A percentile compares a stretch with the other conserved stretches of the same genome.
These are phyloP conservation scores for Vulpes vulpes DNA, from an alignment of 2,113 vertebrate genomes.

Conservation along the genomic window DNA sequence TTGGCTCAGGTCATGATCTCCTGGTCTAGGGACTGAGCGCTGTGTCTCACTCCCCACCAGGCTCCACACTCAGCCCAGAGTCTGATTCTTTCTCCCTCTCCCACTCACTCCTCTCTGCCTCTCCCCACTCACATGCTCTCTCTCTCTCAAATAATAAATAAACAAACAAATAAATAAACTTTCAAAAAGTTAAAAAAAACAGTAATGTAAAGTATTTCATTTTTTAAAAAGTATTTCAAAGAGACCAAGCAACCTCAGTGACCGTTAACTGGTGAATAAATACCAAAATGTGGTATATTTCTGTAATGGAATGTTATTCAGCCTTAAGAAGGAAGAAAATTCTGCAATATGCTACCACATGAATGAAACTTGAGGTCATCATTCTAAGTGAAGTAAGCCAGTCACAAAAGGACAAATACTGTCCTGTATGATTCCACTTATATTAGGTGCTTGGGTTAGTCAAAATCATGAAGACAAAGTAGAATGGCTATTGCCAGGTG, in stretches of 20 bases:
- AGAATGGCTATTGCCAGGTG: neutral
- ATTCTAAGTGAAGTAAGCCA: neutral
- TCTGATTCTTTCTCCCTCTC: neutral
- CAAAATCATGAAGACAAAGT: neutral
- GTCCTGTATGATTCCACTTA: neutral
- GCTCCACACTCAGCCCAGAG: neutral
- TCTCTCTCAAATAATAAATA: neutral
- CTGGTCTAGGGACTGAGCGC: neutral
- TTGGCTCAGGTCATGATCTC: neutral
- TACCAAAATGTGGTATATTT: neutral
- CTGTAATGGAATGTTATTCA: neutral
- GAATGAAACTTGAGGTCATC: neutral
- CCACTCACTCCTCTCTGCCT: neutral
- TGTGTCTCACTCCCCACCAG: neutral
- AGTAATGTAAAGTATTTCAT: no score
- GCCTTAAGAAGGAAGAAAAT: neutral
- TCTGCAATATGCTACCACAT: no score
- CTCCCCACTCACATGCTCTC: neutral
- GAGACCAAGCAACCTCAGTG: neutral
- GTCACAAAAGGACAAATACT: neutral
- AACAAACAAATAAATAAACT: neutral
- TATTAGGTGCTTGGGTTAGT: neutral
- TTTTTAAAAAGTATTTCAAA: conserved; percentile 26
- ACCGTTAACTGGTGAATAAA: neutral
- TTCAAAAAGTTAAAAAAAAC: neutral